Conservation (phyloP, 2,113 vertebrate species). For the Bubo blakistoni region DNA sequence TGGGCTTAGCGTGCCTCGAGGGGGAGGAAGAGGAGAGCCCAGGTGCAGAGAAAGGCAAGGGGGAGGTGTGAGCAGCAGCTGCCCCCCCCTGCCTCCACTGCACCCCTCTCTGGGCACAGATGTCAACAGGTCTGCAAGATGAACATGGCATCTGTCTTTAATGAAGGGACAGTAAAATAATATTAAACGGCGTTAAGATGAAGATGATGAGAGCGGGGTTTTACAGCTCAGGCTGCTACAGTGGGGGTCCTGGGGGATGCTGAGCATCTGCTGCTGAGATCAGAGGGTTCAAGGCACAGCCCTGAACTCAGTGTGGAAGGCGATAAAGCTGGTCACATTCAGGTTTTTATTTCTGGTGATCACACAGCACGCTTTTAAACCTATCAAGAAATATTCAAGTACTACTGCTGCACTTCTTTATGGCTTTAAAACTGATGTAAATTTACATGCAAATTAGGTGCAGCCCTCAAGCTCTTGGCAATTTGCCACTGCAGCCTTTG, state of each 20-base stretch:
- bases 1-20: neutral
- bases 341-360: neutral
- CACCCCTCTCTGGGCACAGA: neutral
- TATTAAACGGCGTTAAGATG: neutral
- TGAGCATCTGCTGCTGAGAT: neutral
- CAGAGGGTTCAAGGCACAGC: neutral
- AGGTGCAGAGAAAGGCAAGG: no score
- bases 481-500: neutral
- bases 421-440: neutral
- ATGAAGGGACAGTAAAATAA: neutral
- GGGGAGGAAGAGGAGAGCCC: neutral
- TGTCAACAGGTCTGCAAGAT: neutral
- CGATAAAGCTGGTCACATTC: fast-evolving
- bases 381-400: neutral
- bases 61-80: neutral
- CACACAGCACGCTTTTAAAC: neutral
- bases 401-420: neutral
- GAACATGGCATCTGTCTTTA: fast-evolving
- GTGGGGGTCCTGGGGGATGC: neutral
- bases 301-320: fast-evolving
- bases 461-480: neutral
- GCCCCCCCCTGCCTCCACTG: no score
- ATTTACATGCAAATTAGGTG: constrained; percentile 13
- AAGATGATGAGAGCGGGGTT: neutral
- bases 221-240: no score